Evolutionary conservation across 2,888 invertebrate genomes (phyloP).

Genomic region (Drosophila helvetica): DNA sequence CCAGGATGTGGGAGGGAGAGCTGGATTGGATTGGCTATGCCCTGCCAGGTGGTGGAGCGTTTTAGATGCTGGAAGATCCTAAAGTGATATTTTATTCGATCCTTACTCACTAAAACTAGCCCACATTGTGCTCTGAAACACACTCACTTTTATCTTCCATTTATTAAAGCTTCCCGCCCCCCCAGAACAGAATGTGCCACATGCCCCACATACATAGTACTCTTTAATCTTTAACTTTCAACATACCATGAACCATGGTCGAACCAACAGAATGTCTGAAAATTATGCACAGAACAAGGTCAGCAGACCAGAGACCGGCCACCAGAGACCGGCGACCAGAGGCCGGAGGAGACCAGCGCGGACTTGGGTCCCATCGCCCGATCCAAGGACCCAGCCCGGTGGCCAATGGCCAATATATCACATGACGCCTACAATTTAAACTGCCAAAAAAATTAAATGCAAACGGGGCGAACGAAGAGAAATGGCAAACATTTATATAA

Average conservation of each 20-base stretch:
- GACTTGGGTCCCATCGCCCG: slow-evolving; percentile 20
- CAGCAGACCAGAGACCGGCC: slow-evolving; percentile 28
- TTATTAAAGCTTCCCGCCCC: too few species aligned
- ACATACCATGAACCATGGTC: slow-evolving; percentile 42
- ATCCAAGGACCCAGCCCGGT: slow-evolving; percentile 14
- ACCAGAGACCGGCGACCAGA: slow-evolving; percentile 36
- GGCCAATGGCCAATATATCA: slow-evolving; percentile 72
- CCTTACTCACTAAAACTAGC: neutral
- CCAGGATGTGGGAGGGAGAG: neutral
- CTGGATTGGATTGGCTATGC: slow-evolving; percentile 13
- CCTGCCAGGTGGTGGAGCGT: slow-evolving; percentile 16
- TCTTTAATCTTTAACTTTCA: slow-evolving; percentile 40
- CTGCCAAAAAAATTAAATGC: slow-evolving; percentile 77
- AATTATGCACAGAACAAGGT: slow-evolving; percentile 42
- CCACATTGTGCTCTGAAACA: too few species aligned
- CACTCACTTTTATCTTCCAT: too few species aligned
- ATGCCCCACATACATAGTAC: slow-evolving; percentile 19
- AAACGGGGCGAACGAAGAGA: slow-evolving; percentile 72
- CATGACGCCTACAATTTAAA: slow-evolving; percentile 75
- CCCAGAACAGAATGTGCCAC: too few species aligned
- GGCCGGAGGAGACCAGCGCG: slow-evolving; percentile 40
- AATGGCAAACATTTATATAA: slow-evolving; percentile 80
- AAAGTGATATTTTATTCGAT: neutral
- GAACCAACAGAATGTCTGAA: slow-evolving; percentile 24
- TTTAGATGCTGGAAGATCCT: neutral